A percentile compares a stretch with the other conserved stretches of the same genome.
phyloP scores from a whole-genome alignment of 2,113 vertebrate species.

The Dicerorhinus sumatrensis region DNA sequence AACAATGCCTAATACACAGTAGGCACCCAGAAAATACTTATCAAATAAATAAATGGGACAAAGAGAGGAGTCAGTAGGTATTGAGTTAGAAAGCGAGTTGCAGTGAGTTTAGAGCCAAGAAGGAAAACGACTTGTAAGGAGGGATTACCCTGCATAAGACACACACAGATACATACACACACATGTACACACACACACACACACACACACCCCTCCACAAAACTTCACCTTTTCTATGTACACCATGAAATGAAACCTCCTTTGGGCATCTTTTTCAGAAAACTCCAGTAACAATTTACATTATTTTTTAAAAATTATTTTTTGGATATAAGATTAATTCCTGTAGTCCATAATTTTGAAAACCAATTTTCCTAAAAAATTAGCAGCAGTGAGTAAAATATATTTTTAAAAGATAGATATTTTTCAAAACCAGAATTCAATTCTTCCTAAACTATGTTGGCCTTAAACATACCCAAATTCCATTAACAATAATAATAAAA shows the following conservation, averaged over 20 bases:
- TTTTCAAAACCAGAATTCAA: constrained; percentile 44
- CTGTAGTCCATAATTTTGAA: neutral
- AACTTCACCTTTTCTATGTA: neutral
- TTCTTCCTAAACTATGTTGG: neutral
- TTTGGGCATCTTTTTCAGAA: neutral
- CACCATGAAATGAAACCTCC: neutral
- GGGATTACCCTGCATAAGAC: neutral
- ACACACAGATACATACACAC: neutral
- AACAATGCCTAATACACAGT: neutral
- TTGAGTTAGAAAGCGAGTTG: neutral
- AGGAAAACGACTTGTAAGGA: neutral
- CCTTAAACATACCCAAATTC: neutral
- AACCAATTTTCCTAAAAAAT: constrained; percentile 8
- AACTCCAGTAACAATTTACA: neutral
- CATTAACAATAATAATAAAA: neutral
- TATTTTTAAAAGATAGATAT: constrained; percentile 8
- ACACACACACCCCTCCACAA: neutral
- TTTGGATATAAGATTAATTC: neutral
- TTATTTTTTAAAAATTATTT: neutral
- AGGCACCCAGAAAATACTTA: neutral
- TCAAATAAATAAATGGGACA: neutral
- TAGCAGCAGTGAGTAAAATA: neutral
- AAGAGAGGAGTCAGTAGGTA: neutral
- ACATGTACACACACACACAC: neutral
- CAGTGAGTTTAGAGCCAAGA: neutral